Evolutionary conservation across 2,888 invertebrate species (phyloP), one percentile per base, ranked within the genome.

Genomic region (Perithous albicinctus): DNA sequence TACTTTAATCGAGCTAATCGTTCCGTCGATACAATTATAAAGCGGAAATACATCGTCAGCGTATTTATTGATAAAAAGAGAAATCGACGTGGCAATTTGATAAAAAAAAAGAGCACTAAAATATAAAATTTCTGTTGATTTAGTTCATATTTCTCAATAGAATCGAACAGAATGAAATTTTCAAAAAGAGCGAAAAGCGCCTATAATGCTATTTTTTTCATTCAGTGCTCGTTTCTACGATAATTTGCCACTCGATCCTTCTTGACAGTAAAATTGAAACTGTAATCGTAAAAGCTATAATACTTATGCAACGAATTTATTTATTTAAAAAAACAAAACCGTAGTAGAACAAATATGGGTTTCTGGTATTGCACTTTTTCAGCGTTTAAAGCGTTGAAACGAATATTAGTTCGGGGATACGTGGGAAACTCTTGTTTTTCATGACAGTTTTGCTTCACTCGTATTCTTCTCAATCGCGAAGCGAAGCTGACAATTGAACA

Each of bases 341-440:
- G 63, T 41, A 77, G 41, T 70, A 48, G 63, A 41, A 81, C 63
- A 54, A 56, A 77, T 38, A 32, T 38, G 73, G 43, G 20, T 78
- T 64, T 74, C 63, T 69, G 70, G 48, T 78, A 82, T 82, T 82
- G 81, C 81, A 82, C 78, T 74, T 78, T 70, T 46, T 67, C 26
- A 56, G 54, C 54, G 69, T 63, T 59, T n/a, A 29, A 69, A 67
- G 41, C 54, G 23, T 66, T 54, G 35, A 54, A 63, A 72, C 70
- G 43, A 56, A 78, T 46, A 74, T 61, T 43, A 43, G 38, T 56
- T 66, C 38, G 38, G 26, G 10, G 7, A 26, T 41, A 66, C 64
- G 18, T 48, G 32, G 61, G 32, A 59, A 59, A 29, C n/a, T 3
- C 29, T 15, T 15, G 38, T 29, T 51, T 64, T 46, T 56, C n/a